A percentile compares a stretch with the other conserved stretches of the same genome.
Conservation (phyloP, 2,113 vertebrate species). For the Pao palembangensis region DNA sequence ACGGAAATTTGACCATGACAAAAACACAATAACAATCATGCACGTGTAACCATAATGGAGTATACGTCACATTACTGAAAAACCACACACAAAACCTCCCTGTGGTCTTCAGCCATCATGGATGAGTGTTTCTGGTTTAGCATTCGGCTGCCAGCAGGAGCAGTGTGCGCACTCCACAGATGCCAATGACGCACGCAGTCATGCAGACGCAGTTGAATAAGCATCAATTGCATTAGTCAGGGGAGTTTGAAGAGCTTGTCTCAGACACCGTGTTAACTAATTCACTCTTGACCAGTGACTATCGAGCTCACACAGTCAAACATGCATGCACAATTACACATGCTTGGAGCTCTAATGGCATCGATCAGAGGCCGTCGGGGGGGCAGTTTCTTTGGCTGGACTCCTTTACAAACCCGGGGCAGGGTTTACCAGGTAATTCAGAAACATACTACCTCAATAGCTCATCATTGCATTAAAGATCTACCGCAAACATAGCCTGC, state of each 20-base stretch:
- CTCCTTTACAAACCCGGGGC: no score
- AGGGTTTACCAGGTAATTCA: no score
- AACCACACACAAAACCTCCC: neutral
- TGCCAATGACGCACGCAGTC: neutral
- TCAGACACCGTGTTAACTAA: constrained; percentile 28
- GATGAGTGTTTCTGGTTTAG: constrained; percentile 2
- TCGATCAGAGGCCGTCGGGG: constrained; percentile 24
- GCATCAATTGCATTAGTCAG: constrained; percentile 24
- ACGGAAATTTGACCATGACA: no score
- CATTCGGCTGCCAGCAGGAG: neutral
- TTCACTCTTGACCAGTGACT: constrained; percentile 3
- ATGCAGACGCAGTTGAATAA: constrained; percentile 15
- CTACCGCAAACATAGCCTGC: no score
- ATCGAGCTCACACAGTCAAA: neutral
- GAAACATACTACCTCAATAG: no score
- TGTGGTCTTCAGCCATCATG: constrained; percentile 1
- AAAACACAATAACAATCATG: no score
- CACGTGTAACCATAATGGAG: no score
- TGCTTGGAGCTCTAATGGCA: constrained; percentile 20
- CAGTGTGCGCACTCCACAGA: no score
- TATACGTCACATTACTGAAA: no score
- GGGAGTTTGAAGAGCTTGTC: constrained; percentile 21
- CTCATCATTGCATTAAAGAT: no score
- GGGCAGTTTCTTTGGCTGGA: neutral
- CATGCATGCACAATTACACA: neutral